Evolutionary conservation across 2,888 invertebrate genomes (phyloP), one percentile per base, ranked within the genome.

Genomic region (Blastobasis adustella): DNA sequence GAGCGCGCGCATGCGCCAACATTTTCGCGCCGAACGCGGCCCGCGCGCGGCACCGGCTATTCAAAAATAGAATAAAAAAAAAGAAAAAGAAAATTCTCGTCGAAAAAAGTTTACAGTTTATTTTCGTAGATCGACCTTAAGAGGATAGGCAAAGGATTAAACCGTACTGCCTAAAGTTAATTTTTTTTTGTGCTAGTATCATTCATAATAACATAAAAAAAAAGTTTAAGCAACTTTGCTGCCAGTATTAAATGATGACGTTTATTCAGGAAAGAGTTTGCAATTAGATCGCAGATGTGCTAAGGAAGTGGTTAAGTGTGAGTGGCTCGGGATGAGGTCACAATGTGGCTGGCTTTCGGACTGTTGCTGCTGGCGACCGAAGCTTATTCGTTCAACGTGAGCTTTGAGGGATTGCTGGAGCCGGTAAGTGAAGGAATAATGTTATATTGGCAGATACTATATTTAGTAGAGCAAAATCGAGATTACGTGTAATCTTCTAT

Each of bases 11-110:
- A 70, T 71, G 80, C 82, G 77, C 75, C 56, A 58, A 69, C 84
- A 83, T 81, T 83, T 83, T 84, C 82, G 81, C 83, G 84, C 83
- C 81, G 79, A 74, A 73, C 82, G 67, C 67, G 69, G 73, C 67
- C 62, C 68, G 76, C 70, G 76, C 62, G 63, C 63, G 73, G 71
- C 66, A 78, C 76, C 77, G 69, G 61, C 58, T 51, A 63, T 65
- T 67, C 65, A 63, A 63, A 61, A 62, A 57, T 7, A 23, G 23
- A 38, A 44, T 10, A 49, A 49, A 5, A 49, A 43, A 48, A 48
- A 42, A 37, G 9, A 37, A 37, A 23, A 36, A 10, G 23, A 6
- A 23, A 10, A 6, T 36, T 4, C 7, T 36, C 45, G 41, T 3
- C 8, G 23, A 23, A 23, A 23, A 23, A 23, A 23, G 23, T 23